Evolutionary conservation across 2,888 invertebrate genomes (phyloP), one percentile per base, ranked within the genome.

Genomic region (Pteria penguin): DNA sequence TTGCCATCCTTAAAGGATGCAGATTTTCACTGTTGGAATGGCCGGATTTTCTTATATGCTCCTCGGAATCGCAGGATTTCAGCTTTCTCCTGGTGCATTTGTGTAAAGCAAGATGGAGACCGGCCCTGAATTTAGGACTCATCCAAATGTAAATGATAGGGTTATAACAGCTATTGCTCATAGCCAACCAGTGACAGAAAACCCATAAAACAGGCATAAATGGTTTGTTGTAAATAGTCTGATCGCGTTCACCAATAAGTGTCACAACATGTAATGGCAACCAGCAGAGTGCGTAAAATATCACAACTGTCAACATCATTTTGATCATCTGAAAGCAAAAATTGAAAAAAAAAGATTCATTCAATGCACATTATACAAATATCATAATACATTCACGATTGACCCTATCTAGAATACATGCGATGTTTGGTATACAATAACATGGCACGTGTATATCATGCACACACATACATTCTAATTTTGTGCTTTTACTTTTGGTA

Each of bases 251-350:
- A 8, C 85, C 84, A 1, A 82, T 75, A 11, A 86, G 66, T 0
- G 84, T 85, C 4, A 85, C 79, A 4, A 78, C 78, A 69, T 86
- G 86, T 4, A 85, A 72, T 11, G 86, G 86, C 2, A 86, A 68
- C 86, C 86, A 86, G 60, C 86, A 86, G 3, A 86, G 65, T 5
- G 86, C 85, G 75, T 85, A 86, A 76, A 83, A 84, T 31, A 84
- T 72, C 8, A 86, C 85, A 8, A 85, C 85, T 8, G 85, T 85
- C n/a, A 84, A 78, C 86, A 86, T 86, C 84, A 84, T 86, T 58
- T 79, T 76, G 29, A 86, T 84, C 76, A 84, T 78, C 86, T 86
- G 84, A 62, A 83, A 81, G 27, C 54, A 61, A 57, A 75, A 60
- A 45, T 8, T 8, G 45, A 45, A 45, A 45, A n/a, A n/a, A n/a